Conservation (phyloP, 1,140 invertebrate genomes). For the Tribolium castaneum region DNA sequence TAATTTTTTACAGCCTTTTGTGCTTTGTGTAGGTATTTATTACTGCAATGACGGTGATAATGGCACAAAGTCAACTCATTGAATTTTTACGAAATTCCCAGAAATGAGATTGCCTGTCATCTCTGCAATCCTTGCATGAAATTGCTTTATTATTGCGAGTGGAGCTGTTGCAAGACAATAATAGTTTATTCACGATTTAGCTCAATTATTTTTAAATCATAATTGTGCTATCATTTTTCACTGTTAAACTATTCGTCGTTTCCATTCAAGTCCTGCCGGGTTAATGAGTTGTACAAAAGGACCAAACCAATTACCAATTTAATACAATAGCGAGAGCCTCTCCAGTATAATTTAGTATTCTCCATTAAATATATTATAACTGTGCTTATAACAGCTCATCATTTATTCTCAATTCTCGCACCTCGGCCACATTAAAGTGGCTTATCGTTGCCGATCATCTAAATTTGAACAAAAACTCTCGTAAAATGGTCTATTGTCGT, state of each 20-base stretch:
- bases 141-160: too few species aligned
- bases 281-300: slow-evolving; percentile 17
- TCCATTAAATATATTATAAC: slow-evolving; percentile 33
- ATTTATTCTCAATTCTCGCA: slow-evolving; percentile 30
- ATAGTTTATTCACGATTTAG: too few species aligned
- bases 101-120: too few species aligned
- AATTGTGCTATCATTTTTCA: not conserved
- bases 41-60: not conserved
- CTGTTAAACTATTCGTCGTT: not conserved
- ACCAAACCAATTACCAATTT: slow-evolving; percentile 19
- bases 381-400: slow-evolving; percentile 32
- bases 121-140: too few species aligned
- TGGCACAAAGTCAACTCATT: not conserved
- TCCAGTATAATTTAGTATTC: slow-evolving; percentile 24
- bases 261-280: not conserved
- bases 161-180: too few species aligned
- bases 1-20: not conserved
- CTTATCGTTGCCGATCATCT: slow-evolving; percentile 18
- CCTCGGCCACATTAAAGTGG: not conserved
- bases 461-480: slow-evolving; percentile 10
- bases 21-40: not conserved
- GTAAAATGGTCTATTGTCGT: not conserved
- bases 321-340: slow-evolving; percentile 11
- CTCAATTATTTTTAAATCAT: not conserved
- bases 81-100: not conserved